Evolutionary conservation across 2,113 vertebrate genomes (phyloP).

Genomic region (Elgaria multicarinata): DNA sequence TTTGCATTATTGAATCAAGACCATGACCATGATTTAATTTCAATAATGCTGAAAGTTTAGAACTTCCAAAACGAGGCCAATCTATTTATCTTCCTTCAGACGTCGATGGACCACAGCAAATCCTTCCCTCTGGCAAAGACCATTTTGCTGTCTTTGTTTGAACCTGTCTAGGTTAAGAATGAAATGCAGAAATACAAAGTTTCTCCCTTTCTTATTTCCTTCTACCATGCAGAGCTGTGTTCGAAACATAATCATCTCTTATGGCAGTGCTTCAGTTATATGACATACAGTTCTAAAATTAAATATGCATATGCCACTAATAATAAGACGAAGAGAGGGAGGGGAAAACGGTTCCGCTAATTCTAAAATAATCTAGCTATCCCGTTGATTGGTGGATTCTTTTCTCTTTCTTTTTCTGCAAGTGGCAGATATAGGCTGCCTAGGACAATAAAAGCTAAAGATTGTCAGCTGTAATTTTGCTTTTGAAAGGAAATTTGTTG

Average conservation of each 20-base stretch:
- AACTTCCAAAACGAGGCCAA: neutral
- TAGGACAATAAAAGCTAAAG: conserved; percentile 29
- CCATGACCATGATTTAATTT: neutral
- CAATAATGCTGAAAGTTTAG: neutral
- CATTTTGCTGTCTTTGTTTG: neutral
- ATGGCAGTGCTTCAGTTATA: conserved; percentile 60
- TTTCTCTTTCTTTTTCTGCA: neutral
- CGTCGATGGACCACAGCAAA: conserved; percentile 14
- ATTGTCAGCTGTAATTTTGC: conserved; percentile 13
- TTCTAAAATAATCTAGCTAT: conserved; percentile 52
- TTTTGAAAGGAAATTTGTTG: conserved; percentile 2
- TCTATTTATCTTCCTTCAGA: neutral
- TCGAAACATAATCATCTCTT: conserved; percentile 58
- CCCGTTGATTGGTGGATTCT: conserved; percentile 35
- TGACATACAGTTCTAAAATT: conserved; percentile 66
- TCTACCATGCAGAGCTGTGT: conserved; percentile 11
- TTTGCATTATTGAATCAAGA: neutral
- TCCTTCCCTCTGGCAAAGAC: neutral
- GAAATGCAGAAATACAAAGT: conserved; percentile 29
- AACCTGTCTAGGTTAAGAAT: neutral
- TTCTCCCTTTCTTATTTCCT: conserved; percentile 9
- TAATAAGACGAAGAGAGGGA: conserved; percentile 46
- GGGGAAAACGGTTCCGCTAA: conserved; percentile 50
- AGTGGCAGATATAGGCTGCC: conserved; percentile 30
- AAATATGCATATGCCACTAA: conserved; percentile 50